A percentile compares a stretch with the other conserved stretches of the same genome.
Conservation (phyloP, 1,140 invertebrate species). For the Ptiloglossa arizonensis region DNA sequence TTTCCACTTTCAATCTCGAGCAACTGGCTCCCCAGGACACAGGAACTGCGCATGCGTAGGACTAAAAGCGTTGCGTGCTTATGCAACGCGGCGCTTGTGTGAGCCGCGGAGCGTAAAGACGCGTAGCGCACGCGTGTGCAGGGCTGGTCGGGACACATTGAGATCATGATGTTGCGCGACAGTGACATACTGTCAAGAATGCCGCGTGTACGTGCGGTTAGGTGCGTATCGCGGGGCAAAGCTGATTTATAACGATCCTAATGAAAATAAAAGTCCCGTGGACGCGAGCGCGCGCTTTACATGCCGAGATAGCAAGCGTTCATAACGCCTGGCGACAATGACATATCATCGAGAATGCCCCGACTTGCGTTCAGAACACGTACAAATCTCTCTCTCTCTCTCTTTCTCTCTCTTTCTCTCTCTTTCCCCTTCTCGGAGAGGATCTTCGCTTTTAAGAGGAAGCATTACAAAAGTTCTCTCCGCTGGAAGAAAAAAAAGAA, state of each 20-base stretch:
- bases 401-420: constrained; percentile 14
- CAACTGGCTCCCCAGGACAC: not conserved
- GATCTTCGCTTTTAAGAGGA: constrained; percentile 28
- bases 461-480: constrained; percentile 8
- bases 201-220: constrained; percentile 48
- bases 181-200: constrained; percentile 75
- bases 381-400: not conserved
- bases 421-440: not conserved
- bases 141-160: constrained; percentile 63
- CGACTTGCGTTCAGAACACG: constrained; percentile 41
- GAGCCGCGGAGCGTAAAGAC: constrained; percentile 1
- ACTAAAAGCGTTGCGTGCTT: not conserved
- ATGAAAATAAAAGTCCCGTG: constrained; percentile 71
- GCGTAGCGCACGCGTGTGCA: not conserved
- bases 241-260: constrained; percentile 78
- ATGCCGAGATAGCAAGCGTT: constrained; percentile 63
- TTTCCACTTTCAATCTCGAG: constrained; percentile 14
- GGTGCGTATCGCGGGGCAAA: constrained; percentile 60
- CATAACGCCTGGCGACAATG: constrained; percentile 73
- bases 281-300: constrained; percentile 54
- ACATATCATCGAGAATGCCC: constrained; percentile 72
- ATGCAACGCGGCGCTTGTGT: not conserved
- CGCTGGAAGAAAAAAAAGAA: constrained; percentile 13
- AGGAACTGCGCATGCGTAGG: not conserved
- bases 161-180: constrained; percentile 75